A percentile compares a stretch with the other conserved stretches of the same genome.
Conservation (phyloP, 2,888 invertebrate genomes). For the Esperia sulphurella region DNA sequence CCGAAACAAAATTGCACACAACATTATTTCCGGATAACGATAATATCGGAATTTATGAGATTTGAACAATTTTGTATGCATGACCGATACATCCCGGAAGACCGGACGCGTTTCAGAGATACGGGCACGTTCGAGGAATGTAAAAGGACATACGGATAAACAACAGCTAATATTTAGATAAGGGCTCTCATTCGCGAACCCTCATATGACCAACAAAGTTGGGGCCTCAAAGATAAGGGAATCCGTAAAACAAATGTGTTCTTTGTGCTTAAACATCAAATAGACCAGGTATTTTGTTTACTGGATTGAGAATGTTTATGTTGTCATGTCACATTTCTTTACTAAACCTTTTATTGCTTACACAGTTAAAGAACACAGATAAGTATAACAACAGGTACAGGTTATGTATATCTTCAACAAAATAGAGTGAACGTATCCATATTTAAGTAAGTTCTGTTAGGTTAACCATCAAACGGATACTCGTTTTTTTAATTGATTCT, state of each 20-base stretch:
- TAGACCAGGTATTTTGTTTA: slow-evolving; percentile 11
- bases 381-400: too few relatives aligned
- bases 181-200: slow-evolving; percentile 44
- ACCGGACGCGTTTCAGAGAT: slow-evolving; percentile 45
- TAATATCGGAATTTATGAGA: slow-evolving; percentile 9
- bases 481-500: too few relatives aligned
- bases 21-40: slow-evolving; percentile 10
- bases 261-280: slow-evolving; percentile 46
- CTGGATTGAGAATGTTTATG: neutral
- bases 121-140: slow-evolving; percentile 46
- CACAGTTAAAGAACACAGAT: too few relatives aligned
- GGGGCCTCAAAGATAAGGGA: slow-evolving; percentile 42
- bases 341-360: too few relatives aligned
- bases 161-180: slow-evolving; percentile 65
- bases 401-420: too few relatives aligned
- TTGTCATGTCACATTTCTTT: too few relatives aligned
- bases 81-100: slow-evolving; percentile 39
- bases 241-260: slow-evolving; percentile 52
- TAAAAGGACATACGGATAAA: slow-evolving; percentile 54
- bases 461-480: too few relatives aligned
- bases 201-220: slow-evolving; percentile 50
- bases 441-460: too few relatives aligned
- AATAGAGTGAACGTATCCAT: too few relatives aligned
- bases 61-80: slow-evolving; percentile 39
- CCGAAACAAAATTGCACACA: neutral